These are phyloP conservation scores for Hydrolagus affinis DNA, from an alignment of 2,113 vertebrate genomes.

Conservation along the genomic window DNA sequence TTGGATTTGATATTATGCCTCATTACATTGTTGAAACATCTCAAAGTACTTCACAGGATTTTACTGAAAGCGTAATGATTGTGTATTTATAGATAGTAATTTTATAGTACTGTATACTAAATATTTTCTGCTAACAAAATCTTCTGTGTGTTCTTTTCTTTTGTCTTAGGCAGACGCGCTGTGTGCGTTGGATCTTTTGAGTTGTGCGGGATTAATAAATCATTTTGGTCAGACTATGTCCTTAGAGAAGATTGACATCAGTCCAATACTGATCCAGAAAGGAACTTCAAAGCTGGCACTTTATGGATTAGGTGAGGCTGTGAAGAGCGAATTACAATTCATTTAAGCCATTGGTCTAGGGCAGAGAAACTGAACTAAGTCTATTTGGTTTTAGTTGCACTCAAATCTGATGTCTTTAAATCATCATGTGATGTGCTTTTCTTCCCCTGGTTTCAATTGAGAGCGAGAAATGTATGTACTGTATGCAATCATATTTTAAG, in stretches of 20 bases:
- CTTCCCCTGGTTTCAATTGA: neutral
- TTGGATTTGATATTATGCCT: too few relatives aligned
- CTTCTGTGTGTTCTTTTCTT: constrained; percentile 34
- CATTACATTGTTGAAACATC: too few relatives aligned
- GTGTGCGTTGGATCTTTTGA: constrained; percentile 85
- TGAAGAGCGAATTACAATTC: neutral
- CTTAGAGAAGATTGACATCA: constrained; percentile 87
- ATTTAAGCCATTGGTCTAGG: neutral
- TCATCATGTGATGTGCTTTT: too few relatives aligned
- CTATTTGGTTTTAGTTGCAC: neutral
- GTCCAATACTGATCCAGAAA: constrained; percentile 83
- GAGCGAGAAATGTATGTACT: neutral
- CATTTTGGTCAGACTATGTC: constrained; percentile 86
- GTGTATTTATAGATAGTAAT: neutral
- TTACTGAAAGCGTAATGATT: too few relatives aligned
- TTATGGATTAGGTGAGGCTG: constrained; percentile 79
- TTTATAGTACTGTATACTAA: neutral
- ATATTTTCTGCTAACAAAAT: too few relatives aligned
- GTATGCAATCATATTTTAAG: neutral
- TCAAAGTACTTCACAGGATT: too few relatives aligned
- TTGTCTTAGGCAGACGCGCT: constrained; percentile 72
- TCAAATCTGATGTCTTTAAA: too few relatives aligned
- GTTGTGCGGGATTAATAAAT: constrained; percentile 84
- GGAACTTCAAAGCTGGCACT: constrained; percentile 81
- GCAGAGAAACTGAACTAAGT: neutral